Evolutionary conservation across 2,888 invertebrate genomes (phyloP), one percentile per base, ranked within the genome.

Genomic region (Hyles lineata): DNA sequence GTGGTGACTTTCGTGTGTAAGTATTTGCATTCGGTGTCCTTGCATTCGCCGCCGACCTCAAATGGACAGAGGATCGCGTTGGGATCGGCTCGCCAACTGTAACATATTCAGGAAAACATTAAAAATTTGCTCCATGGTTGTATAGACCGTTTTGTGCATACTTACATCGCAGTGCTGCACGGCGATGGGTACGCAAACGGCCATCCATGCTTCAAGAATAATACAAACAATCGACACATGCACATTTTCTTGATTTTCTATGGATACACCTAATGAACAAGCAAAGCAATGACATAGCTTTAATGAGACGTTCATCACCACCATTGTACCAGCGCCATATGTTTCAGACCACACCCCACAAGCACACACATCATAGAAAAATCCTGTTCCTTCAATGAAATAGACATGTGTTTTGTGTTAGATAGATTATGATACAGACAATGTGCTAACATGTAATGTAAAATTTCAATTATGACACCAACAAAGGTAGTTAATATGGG

Each of bases 21-120:
- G 87, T 91, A 94, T 91, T 91, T 92, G 94, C 95, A 95, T 80
- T 92, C 91, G 59, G 91, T 78, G 80, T 95, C 95, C 85, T 93
- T 94, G 93, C 95, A 95, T 81, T 89, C 90, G 76, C 95, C 95
- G 79, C 89, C 90, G 62, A 95, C 91, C 80, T 94, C 95, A 86
- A 91, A 95, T 63, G 94, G 95, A 81, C 95, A 95, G 76, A 95
- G 90, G 74, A 95, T 91, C 55, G 90, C 94, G 82, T 95, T 93
- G 75, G 93, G 93, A 79, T 95, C 95, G 67, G 87, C 92, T 74
- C 88, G 80, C 94, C 94, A 95, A 81, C 95, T 95, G 93, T 85
- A 95, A 95, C 76, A 74, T 59, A 29, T 60, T 52, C 21, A 63
- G 29, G 35, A n/a, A 35, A 79, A 77, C 72, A 77, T 81, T 77